phyloP scores from a whole-genome alignment of 1,140 invertebrate species.

The Orchesella cincta region DNA sequence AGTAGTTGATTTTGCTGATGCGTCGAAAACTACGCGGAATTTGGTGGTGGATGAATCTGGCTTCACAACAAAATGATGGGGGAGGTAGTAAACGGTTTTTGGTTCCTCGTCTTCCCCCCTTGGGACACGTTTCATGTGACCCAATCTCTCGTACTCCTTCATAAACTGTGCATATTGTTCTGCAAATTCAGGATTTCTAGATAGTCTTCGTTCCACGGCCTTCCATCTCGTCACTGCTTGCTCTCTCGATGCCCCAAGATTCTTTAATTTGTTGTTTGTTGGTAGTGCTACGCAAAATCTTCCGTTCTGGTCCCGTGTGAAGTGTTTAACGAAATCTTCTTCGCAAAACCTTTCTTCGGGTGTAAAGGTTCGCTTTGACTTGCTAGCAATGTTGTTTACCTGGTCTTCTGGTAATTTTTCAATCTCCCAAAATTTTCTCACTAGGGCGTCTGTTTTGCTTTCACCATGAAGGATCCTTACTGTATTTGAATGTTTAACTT shows the following conservation, averaged over 20 bases:
- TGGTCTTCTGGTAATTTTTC: slow-evolving; percentile 50
- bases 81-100: slow-evolving; percentile 46
- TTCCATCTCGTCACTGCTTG: not conserved
- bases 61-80: slow-evolving; percentile 48
- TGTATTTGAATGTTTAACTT: not conserved
- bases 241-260: slow-evolving; percentile 42
- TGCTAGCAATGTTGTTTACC: too few relatives aligned
- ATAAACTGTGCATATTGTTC: slow-evolving; percentile 50
- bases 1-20: slow-evolving; percentile 32
- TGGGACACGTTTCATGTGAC: slow-evolving; percentile 51
- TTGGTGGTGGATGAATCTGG: slow-evolving; percentile 39
- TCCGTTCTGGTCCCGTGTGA: slow-evolving; percentile 41
- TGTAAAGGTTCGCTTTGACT: slow-evolving; percentile 22
- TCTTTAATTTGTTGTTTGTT: slow-evolving; percentile 42
- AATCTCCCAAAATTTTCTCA: slow-evolving; percentile 53
- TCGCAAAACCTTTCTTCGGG: slow-evolving; percentile 47
- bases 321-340: slow-evolving; percentile 47
- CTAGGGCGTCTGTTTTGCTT: not conserved
- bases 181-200: not conserved
- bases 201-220: not conserved
- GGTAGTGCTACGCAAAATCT: slow-evolving; percentile 50
- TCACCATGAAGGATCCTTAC: not conserved
- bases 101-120: slow-evolving; percentile 35
- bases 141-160: slow-evolving; percentile 52
- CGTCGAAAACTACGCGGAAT: slow-evolving; percentile 49